These are phyloP conservation scores for Perognathus longimembris DNA, from an alignment of 2,113 vertebrate genomes.

Conservation along the genomic window DNA sequence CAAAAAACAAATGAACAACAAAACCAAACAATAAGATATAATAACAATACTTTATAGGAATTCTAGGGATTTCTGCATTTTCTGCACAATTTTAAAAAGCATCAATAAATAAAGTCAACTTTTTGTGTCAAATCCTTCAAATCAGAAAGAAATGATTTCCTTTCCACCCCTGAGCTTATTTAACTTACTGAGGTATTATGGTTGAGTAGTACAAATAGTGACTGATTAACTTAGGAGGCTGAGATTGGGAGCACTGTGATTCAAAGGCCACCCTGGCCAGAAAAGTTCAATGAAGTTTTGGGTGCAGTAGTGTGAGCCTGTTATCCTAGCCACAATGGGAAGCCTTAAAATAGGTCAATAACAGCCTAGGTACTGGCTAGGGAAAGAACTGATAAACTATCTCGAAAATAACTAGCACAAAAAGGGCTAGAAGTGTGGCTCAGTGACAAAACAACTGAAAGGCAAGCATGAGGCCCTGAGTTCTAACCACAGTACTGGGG, in stretches of 20 bases:
- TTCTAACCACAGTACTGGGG: background rate
- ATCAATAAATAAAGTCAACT: slow-evolving; percentile 40
- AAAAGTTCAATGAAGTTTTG: too few relatives aligned
- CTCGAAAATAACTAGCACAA: too few relatives aligned
- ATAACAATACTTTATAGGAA: background rate
- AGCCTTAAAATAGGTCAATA: too few relatives aligned
- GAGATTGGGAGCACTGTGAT: background rate
- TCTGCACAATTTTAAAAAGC: background rate
- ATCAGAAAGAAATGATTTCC: slow-evolving; percentile 33
- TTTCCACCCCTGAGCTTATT: slow-evolving; percentile 4
- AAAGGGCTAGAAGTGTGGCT: background rate
- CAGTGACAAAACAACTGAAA: background rate
- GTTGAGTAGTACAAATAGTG: background rate
- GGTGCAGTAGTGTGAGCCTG: background rate
- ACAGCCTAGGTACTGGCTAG: too few relatives aligned
- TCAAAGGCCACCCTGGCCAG: too few relatives aligned
- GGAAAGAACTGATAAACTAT: too few relatives aligned
- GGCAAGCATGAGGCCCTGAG: background rate
- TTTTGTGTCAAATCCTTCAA: slow-evolving; percentile 42
- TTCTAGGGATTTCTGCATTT: background rate
- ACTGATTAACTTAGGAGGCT: too few relatives aligned
- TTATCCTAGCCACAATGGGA: background rate
- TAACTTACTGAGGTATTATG: background rate
- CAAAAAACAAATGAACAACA: too few relatives aligned
- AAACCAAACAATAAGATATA: background rate